Base-by-base conservation (phyloP, 2,797 vertebrate genomes). In the Myotis daubentonii region DNA sequence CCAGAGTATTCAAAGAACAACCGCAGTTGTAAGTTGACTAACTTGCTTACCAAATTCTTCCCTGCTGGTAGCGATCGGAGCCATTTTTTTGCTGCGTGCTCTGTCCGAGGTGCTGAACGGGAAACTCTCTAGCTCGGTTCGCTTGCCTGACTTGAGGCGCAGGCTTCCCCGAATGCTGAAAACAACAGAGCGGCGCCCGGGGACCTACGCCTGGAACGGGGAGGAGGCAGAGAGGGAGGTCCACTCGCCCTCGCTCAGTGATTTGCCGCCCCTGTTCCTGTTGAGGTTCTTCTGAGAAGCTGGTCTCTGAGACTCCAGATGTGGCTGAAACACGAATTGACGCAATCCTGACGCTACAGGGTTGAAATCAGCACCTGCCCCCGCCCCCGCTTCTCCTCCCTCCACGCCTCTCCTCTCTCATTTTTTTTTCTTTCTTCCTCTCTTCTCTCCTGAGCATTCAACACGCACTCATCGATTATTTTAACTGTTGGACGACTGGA, bases 271-370 rank as follows among this genome's bases (percentile, higher is more conserved):
- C 86, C 97, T 97, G 94, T 97, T 98, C 97, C 97, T 98, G 97
- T 98, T 97, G 97, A 96, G 98, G 98, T 98, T 98, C 82, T 98
- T 99, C 98, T 99, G 97, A 98, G 97, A 97, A 97, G 97, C 98
- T 97, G 80, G 0, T 96, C 97, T 98, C 97, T 0, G 82, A 98
- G 98, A 97, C 97, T 97, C 97, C 98, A 98, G 97, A 98, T 98
- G 98, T 97, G 98, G 97, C 97, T 98, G 97, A 97, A 98, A 97
- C 97, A 93, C 97, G 98, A 98, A 98, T 98, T 99, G 99, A 99
- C 99, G 99, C 99, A 99, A 98, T 98, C 97, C 98, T 99, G 99
- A 99, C 99, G 99, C 98, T 99, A 98, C 98, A 98, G 97, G 97
- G 98, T 98, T 99, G 98, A 98, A 98, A 99, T 98, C 98, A 98